phyloP scores from a whole-genome alignment of 2,113 vertebrate species.

The Mormoops blainvillei region DNA sequence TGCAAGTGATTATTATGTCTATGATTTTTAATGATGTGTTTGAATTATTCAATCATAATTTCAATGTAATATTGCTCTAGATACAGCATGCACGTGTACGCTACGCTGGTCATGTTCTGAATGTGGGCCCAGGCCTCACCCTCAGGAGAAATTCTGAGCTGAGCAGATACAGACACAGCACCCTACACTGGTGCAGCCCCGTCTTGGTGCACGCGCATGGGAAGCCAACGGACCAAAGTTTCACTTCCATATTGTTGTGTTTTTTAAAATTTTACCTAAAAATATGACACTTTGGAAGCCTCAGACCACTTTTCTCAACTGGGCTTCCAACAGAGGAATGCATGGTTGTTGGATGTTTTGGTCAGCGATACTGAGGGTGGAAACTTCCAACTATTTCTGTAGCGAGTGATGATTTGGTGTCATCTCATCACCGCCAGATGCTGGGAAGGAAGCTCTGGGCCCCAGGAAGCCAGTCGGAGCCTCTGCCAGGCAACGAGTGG shows the following conservation, averaged over 20 bases:
- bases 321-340: background rate
- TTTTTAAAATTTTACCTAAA: background rate
- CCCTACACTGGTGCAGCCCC: fast-evolving
- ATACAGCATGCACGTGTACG: background rate
- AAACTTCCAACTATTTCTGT: background rate
- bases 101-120: background rate
- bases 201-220: fast-evolving
- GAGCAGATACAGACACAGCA: too few species aligned
- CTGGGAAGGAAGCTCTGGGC: too few species aligned
- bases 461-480: fast-evolving
- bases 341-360: too few species aligned
- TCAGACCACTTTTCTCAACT: background rate
- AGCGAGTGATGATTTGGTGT: too few species aligned
- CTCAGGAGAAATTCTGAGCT: background rate
- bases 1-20: background rate
- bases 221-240: background rate
- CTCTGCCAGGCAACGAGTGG: too few species aligned
- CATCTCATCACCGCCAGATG: background rate
- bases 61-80: background rate
- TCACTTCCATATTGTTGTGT: background rate
- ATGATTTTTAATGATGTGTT: too few species aligned
- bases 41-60: background rate
- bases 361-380: background rate
- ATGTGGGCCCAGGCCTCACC: background rate
- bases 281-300: background rate